Conservation (phyloP, 2,888 invertebrate species). For the Stenodema calcarata region DNA sequence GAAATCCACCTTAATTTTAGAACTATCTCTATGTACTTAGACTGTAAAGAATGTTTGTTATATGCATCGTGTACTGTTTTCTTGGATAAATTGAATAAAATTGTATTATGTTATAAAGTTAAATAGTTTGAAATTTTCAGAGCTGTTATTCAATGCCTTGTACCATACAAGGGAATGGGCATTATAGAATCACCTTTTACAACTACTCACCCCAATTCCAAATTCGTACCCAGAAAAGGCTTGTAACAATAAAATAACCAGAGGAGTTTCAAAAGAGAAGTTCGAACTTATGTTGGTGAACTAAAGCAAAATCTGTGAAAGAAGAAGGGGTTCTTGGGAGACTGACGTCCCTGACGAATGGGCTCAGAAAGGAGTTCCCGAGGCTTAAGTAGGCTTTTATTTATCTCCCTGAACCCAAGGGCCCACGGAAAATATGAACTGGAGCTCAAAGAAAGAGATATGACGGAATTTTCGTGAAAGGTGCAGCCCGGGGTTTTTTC, state of each 20-base stretch:
- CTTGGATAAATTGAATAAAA: too few relatives aligned
- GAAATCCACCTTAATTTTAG: too few relatives aligned
- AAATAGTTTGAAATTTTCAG: too few relatives aligned
- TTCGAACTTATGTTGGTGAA: slow-evolving; percentile 5
- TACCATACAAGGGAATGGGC: too few relatives aligned
- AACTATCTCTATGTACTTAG: too few relatives aligned
- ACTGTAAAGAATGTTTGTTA: too few relatives aligned
- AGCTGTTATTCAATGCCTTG: too few relatives aligned
- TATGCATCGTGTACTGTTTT: too few relatives aligned
- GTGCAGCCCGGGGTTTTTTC: slow-evolving; percentile 14
- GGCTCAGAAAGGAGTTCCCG: neutral
- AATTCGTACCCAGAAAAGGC: neutral
- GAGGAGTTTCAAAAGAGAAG: neutral
- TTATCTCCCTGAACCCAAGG: slow-evolving; percentile 29
- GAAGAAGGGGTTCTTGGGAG: neutral
- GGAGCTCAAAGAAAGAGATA: slow-evolving; percentile 37
- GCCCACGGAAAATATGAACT: slow-evolving; percentile 48
- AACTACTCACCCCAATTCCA: too few relatives aligned
- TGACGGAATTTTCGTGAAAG: slow-evolving; percentile 34
- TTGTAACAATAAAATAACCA: neutral
- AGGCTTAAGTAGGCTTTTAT: slow-evolving; percentile 38
- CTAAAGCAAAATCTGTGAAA: neutral
- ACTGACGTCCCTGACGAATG: slow-evolving; percentile 19
- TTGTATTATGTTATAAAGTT: too few relatives aligned
- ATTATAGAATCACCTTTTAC: too few relatives aligned